Percentiles rank a stretch among this genome's conserved stretches.
phyloP scores from a whole-genome alignment of 1,140 invertebrate species.

The Halesus radiatus region DNA sequence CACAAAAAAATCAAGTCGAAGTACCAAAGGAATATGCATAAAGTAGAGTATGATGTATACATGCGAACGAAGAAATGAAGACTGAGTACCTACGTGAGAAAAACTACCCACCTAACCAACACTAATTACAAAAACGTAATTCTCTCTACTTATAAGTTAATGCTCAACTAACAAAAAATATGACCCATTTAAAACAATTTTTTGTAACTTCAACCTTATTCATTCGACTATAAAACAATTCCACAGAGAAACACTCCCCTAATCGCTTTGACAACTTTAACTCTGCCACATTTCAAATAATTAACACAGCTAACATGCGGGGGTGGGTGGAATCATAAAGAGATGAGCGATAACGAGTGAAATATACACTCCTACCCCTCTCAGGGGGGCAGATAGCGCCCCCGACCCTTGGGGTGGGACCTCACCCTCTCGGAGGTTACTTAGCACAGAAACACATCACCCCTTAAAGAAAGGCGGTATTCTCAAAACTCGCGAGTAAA shows the following conservation, averaged over 20 bases:
- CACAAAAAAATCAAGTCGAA: too few relatives aligned
- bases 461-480: constrained; percentile 6
- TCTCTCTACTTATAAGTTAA: too few relatives aligned
- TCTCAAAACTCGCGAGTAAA: constrained; percentile 1
- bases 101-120: too few relatives aligned
- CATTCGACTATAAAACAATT: constrained; percentile 21
- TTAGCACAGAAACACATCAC: constrained; percentile 7
- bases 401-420: neutral
- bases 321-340: constrained; percentile 46
- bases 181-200: too few relatives aligned
- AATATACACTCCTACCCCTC: constrained; percentile 36
- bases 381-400: neutral
- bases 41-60: too few relatives aligned
- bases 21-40: too few relatives aligned
- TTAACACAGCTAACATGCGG: constrained; percentile 43
- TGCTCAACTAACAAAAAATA: too few relatives aligned
- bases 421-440: neutral
- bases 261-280: constrained; percentile 43
- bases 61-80: too few relatives aligned
- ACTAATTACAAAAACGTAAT: too few relatives aligned
- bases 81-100: too few relatives aligned
- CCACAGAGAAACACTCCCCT: constrained; percentile 33
- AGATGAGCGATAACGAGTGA: constrained; percentile 54
- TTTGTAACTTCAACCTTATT: neutral
- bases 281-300: constrained; percentile 53